These are phyloP conservation scores for Axis porcinus DNA, from an alignment of 2,113 vertebrate genomes.

Conservation along the genomic window DNA sequence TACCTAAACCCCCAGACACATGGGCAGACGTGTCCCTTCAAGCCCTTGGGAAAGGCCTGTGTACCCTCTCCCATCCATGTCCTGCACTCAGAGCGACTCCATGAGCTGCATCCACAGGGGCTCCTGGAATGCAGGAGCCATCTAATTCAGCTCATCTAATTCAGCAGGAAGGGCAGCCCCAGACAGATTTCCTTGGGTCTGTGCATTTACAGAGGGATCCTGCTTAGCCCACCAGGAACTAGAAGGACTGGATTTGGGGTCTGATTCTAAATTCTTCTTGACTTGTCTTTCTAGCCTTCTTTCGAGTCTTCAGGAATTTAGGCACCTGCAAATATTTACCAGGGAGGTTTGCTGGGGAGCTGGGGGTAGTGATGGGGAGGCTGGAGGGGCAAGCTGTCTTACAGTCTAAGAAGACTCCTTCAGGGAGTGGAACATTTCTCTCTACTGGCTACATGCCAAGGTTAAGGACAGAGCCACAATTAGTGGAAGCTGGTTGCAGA, in stretches of 20 bases:
- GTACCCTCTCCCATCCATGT: too few species aligned
- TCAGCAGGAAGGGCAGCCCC: neutral
- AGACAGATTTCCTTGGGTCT: too few species aligned
- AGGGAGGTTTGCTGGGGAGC: neutral
- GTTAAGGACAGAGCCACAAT: neutral
- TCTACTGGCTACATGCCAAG: neutral
- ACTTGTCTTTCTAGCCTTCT: neutral
- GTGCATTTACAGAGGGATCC: neutral
- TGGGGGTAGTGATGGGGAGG: neutral
- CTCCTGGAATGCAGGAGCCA: too few species aligned
- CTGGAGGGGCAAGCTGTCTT: neutral
- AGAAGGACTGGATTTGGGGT: too few species aligned
- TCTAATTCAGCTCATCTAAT: neutral
- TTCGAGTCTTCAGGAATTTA: neutral
- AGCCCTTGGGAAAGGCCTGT: neutral
- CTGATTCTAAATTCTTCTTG: neutral
- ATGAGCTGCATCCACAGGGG: neutral
- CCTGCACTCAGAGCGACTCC: neutral
- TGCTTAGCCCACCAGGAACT: neutral
- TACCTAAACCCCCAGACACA: neutral
- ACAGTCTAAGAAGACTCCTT: neutral
- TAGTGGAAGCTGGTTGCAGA: neutral
- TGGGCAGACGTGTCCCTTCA: rapidly evolving
- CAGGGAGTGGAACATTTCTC: neutral
- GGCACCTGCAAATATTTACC: neutral